These are phyloP conservation scores for Oryzias curvinotus DNA, from an alignment of 2,113 vertebrate species.

Conservation along the genomic window DNA sequence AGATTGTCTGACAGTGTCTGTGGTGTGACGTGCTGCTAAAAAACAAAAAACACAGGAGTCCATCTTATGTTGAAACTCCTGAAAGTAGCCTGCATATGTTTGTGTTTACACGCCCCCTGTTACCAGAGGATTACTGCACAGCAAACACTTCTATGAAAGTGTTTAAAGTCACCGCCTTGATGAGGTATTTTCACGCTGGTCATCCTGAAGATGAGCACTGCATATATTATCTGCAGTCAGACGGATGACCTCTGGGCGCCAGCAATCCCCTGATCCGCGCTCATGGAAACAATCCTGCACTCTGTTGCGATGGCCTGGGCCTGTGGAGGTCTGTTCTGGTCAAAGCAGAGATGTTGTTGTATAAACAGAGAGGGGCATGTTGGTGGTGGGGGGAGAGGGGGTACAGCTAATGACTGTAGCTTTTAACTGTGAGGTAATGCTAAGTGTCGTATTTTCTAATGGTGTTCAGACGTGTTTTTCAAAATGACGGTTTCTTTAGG, in stretches of 20 bases:
- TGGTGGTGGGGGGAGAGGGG: neutral
- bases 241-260: slow-evolving; percentile 51
- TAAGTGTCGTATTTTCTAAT: slow-evolving; percentile 47
- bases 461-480: slow-evolving; percentile 11
- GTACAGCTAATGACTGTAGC: slow-evolving; percentile 2
- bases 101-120: slow-evolving; percentile 43
- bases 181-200: slow-evolving; percentile 66
- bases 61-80: slow-evolving; percentile 29
- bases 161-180: slow-evolving; percentile 46
- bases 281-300: slow-evolving; percentile 39
- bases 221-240: slow-evolving; percentile 70
- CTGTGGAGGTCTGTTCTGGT: slow-evolving; percentile 14
- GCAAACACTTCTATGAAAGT: slow-evolving; percentile 72
- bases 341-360: slow-evolving; percentile 4
- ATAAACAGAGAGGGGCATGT: slow-evolving; percentile 2
- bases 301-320: neutral
- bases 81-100: slow-evolving; percentile 20
- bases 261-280: slow-evolving; percentile 9
- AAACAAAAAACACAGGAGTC: slow-evolving; percentile 29
- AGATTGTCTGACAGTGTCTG: too few relatives aligned
- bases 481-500: slow-evolving; percentile 23
- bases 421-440: slow-evolving; percentile 31
- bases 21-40: slow-evolving; percentile 4
- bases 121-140: slow-evolving; percentile 51
- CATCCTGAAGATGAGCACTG: slow-evolving; percentile 66